A percentile compares a stretch with the other conserved stretches of the same genome.
These are phyloP conservation scores for Diplodus sargus DNA, from an alignment of 2,797 vertebrate genomes.

Conservation along the genomic window DNA sequence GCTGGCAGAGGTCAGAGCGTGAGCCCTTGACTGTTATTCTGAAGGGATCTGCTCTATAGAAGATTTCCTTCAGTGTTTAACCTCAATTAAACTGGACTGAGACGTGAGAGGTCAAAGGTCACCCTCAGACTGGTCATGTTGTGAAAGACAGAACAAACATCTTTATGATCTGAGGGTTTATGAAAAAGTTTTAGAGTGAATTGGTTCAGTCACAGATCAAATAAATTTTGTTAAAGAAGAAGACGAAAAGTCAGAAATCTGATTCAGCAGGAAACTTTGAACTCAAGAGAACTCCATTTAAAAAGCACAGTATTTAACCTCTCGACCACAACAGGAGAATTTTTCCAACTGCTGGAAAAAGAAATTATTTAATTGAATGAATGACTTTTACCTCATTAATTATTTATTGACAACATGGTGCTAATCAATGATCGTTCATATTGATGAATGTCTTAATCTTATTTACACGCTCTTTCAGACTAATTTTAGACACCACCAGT, in stretches of 20 bases:
- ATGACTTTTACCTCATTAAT: too few species aligned
- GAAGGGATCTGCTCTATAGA: slow-evolving; percentile 2
- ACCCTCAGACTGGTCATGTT: neutral
- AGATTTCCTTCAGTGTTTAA: neutral
- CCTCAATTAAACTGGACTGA: slow-evolving; percentile 21
- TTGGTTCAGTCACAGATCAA: neutral
- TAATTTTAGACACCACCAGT: too few species aligned
- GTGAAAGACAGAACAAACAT: neutral
- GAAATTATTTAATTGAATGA: too few species aligned
- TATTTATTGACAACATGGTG: too few species aligned
- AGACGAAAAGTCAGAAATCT: neutral
- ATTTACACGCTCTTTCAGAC: too few species aligned
- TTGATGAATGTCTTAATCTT: too few species aligned
- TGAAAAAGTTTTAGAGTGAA: neutral
- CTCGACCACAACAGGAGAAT: too few species aligned
- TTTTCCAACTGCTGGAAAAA: too few species aligned
- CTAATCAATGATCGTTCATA: too few species aligned
- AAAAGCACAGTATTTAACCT: neutral
- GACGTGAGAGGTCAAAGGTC: slow-evolving; percentile 15
- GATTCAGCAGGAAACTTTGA: too few species aligned
- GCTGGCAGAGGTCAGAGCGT: neutral
- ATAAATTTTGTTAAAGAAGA: neutral
- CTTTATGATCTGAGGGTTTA: too few species aligned
- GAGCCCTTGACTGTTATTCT: slow-evolving; percentile 1
- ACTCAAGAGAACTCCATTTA: neutral